Evolutionary conservation across 2,888 invertebrate species (phyloP).

Genomic region (Pachymerium ferrugineum): DNA sequence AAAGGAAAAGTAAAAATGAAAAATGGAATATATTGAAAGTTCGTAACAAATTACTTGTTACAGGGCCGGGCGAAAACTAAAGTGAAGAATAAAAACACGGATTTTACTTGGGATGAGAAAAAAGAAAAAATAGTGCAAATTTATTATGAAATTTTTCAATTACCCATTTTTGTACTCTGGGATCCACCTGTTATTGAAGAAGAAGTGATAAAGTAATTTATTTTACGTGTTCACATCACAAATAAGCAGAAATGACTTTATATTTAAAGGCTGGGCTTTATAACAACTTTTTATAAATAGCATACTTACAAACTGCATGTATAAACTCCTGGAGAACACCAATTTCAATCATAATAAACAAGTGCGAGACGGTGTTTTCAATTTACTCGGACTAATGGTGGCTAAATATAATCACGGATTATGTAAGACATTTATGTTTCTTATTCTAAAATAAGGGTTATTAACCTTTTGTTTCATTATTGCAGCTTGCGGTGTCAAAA

Average conservation of each 20-base stretch:
- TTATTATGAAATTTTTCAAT: not conserved
- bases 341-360: not conserved
- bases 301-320: not conserved
- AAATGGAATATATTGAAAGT: not conserved
- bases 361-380: not conserved
- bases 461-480: constrained; percentile 30
- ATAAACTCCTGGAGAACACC: not conserved
- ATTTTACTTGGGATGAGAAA: not conserved
- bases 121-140: not conserved
- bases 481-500: constrained; percentile 45
- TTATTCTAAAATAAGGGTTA: not conserved
- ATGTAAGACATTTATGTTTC: not conserved
- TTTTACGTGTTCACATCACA: not conserved
- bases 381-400: not conserved
- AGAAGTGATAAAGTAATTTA: not conserved
- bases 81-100: not conserved
- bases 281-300: not conserved
- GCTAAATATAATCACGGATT: not conserved
- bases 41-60: not conserved
- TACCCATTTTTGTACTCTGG: not conserved
- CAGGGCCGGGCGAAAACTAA: not conserved
- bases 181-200: not conserved
- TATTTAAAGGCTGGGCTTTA: too few relatives aligned
- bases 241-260: too few relatives aligned
- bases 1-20: not conserved